These are phyloP conservation scores for Barbus barbus DNA, from an alignment of 2,113 vertebrate species.

Conservation along the genomic window DNA sequence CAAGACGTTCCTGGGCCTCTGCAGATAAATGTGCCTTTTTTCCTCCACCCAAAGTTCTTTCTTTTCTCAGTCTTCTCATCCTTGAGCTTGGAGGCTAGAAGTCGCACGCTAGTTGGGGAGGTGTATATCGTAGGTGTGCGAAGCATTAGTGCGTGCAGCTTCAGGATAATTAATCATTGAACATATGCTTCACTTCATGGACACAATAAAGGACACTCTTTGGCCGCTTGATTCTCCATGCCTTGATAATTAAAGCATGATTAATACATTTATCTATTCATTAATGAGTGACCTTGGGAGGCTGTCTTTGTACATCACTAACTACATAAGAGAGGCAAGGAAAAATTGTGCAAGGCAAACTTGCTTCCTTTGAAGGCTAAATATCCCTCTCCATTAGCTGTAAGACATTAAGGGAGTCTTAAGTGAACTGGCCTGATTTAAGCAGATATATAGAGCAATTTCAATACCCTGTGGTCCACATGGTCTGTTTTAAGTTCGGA, in stretches of 20 bases:
- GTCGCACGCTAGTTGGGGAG: constrained; percentile 14
- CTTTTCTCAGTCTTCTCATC: constrained; percentile 48
- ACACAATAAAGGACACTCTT: constrained; percentile 57
- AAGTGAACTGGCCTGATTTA: constrained; percentile 78
- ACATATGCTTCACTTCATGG: constrained; percentile 51
- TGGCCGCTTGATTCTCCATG: constrained; percentile 56
- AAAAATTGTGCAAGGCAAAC: constrained; percentile 63
- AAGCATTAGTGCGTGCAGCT: constrained; percentile 48
- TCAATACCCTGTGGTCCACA: constrained; percentile 74
- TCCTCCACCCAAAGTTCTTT: constrained; percentile 61
- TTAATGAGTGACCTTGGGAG: constrained; percentile 72
- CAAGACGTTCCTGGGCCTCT: constrained; percentile 61
- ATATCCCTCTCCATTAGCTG: constrained; percentile 77
- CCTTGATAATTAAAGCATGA: constrained; percentile 73
- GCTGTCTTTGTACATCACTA: constrained; percentile 52
- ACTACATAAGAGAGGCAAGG: constrained; percentile 57
- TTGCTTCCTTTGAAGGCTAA: constrained; percentile 74
- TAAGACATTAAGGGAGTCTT: constrained; percentile 76
- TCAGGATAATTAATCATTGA: constrained; percentile 61
- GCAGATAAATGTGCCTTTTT: constrained; percentile 71
- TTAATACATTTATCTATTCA: constrained; percentile 70
- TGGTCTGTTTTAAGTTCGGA: constrained; percentile 71
- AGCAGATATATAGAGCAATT: constrained; percentile 80
- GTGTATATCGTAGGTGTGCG: background rate
- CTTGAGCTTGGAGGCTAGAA: constrained; percentile 18